Evolutionary conservation across 2,888 invertebrate genomes (phyloP), one percentile per base, ranked within the genome.

Genomic region (Oligia latruncula): DNA sequence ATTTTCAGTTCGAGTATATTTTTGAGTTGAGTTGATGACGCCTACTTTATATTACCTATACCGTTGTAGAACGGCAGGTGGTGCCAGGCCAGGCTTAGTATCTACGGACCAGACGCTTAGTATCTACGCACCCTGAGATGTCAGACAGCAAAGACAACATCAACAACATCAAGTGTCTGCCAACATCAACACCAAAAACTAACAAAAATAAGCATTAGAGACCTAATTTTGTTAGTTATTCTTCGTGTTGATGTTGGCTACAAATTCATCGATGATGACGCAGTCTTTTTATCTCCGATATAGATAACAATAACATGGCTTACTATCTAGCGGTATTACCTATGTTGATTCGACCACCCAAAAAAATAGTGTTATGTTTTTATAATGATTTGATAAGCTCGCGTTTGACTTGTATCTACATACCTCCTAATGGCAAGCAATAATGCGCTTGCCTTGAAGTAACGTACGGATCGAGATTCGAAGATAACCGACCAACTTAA

Each of bases 331-430:
- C 4, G 4, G 2, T 72, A 23, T 20, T 20, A 55, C 72, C 46
- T 17, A 35, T 29, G 40, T 71, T 6, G 35, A 23, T n/a, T n/a
- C 43, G 17, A 68, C n/a, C 5, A 3, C n/a, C 3, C 11, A n/a
- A 17, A 20, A 43, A n/a, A 29, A 4, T 5, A 17, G 17, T 46
- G 9, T n/a, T 9, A 43, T 11, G n/a, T 9, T 46, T 68, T 52
- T 72, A 4, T 17, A 23, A 43, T 77, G 40, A 46, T 35, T 46
- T 64, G 49, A 23, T 77, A 77, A 35, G 49, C 8, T 77, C 4
- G 8, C 29, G 17, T 17, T 52, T 76, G 6, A 23, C 60, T 75
- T 29, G 17, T 46, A 40, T 49, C 9, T 49, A 75, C 2, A n/a
- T 23, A 49, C 4, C 0, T 29, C 4, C 0, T 29, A 4, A 49